Base-by-base conservation (phyloP, 2,888 invertebrate genomes). In the Volucella bombylans region DNA sequence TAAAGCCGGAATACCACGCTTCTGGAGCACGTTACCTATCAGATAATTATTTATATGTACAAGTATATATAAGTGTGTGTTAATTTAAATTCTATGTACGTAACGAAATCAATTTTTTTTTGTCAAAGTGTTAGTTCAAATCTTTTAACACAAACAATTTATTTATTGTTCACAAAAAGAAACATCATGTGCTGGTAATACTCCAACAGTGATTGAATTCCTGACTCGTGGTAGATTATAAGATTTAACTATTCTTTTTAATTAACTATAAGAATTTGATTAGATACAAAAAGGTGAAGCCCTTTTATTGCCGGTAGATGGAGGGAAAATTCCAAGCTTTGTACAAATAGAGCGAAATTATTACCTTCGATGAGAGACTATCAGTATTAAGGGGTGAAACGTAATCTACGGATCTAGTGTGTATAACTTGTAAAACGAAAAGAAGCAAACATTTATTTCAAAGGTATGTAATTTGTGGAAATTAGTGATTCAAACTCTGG, bases 31-130 rank as follows among this genome's bases (percentile, higher is more conserved):
- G 52, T 54, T 76, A 76, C 43, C 76, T 76, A 67, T 55, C 80
- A 85, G 76, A 79, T 71, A 80, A 76, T 80, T 85, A 85, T 85
- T 83, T 83, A 79, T 83, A 79, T 82, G 57, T 67, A 47, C n/a
- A 50, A 61, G 47, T 74, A 18, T 62, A 61, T 45, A 3, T 23
- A 4, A 23, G 23, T 23, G 23, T 4, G 23, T 23, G 23, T 23
- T 23, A 23, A 68, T 45, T 55, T 59, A 68, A 31, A 49, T 15
- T 43, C 31, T 47, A 23, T 59, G 43, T 72, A 57, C 41, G 15
- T 59, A 72, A 67, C 67, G 23, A 71, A 43, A 49, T 45, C 52
- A 43, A 31, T n/a, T n/a, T n/a, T n/a, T n/a, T n/a, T n/a, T n/a
- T n/a, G n/a, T n/a, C n/a, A n/a, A 41, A 57, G 3, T 76, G 31